phyloP scores from a whole-genome alignment of 2,113 vertebrate species.

The Corythaeola cristata region DNA sequence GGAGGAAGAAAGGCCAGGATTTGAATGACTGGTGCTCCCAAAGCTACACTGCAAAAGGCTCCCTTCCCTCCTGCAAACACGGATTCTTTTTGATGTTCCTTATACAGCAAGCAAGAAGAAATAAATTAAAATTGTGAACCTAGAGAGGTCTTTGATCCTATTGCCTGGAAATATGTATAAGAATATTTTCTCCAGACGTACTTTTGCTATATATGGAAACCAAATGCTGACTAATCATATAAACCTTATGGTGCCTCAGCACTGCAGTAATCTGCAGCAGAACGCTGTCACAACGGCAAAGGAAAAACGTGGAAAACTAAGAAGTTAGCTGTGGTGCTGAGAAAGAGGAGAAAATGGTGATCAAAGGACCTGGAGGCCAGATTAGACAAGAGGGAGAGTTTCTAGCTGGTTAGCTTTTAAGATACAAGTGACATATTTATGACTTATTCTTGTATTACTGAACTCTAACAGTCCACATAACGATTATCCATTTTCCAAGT shows the following conservation, averaged over 20 bases:
- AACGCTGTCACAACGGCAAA: constrained; percentile 6
- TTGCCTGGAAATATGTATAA: constrained; percentile 56
- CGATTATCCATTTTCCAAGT: not conserved
- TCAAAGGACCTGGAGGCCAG: constrained; percentile 28
- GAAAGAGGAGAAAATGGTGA: constrained; percentile 36
- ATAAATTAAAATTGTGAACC: constrained; percentile 68
- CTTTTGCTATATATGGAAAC: constrained; percentile 69
- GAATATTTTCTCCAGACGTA: constrained; percentile 71
- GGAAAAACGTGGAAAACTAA: not conserved
- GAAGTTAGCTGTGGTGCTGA: not conserved
- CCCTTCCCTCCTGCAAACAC: constrained; percentile 25
- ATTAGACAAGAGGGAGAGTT: constrained; percentile 1
- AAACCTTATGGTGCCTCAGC: constrained; percentile 62
- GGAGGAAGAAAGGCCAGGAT: not conserved
- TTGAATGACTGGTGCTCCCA: not conserved
- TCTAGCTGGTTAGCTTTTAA: constrained; percentile 29
- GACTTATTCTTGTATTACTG: constrained; percentile 42
- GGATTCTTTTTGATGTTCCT: constrained; percentile 48
- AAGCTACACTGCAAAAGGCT: not conserved
- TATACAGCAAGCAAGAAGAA: constrained; percentile 12
- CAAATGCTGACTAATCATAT: constrained; percentile 71
- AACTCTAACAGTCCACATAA: constrained; percentile 11
- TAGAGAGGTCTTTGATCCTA: constrained; percentile 62
- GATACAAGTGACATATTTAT: constrained; percentile 43
- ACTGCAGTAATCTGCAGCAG: constrained; percentile 62